Base-by-base conservation (phyloP, 1,140 invertebrate genomes). In the Physella acuta region DNA sequence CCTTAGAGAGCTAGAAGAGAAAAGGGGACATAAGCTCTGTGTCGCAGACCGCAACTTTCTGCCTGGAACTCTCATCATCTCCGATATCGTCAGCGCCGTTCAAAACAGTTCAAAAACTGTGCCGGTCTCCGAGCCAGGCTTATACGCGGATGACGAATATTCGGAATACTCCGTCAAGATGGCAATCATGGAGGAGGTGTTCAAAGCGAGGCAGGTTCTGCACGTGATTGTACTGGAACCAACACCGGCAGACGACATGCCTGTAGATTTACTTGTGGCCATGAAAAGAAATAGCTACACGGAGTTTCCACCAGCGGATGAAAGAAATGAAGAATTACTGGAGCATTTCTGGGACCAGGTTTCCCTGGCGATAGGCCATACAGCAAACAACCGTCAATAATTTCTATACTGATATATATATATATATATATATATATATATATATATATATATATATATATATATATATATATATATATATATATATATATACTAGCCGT, bases 101-200 rank as follows among this genome's bases (percentile, higher is more conserved):
- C 85, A 87, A n/a, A 85, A 86, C 61, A 90, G 89, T 77, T 85
- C 87, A 60, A 88, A 88, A 79, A 88, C 89, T n/a, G 79, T 91
- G 34, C 79, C 90, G 28, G 78, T 90, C 17, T 83, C 90, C 36
- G 88, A 88, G 68, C 60, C 36, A 2, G 24, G n/a, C 20, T 62
- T 62, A 30, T 49, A 30, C 24, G n/a, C n/a, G n/a, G 8, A 37
- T 3, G 60, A 14, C 11, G 1, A 28, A 26, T 62, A 14, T 24
- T 26, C 60, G 1, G 36, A 62, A 14, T 62, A 62, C 28, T 30
- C 30, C 30, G 31, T 62, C 36, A 28, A 62, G 37, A 62, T 62
- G 60, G 60, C 60, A 11, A 26, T 44, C 8, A 49, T 62, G 60
- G 60, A 62, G 36, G 60, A 37, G 36, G 11, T 49, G 24, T 30